These are phyloP conservation scores for Mythimna impura DNA, from an alignment of 2,888 invertebrate species.

Conservation along the genomic window DNA sequence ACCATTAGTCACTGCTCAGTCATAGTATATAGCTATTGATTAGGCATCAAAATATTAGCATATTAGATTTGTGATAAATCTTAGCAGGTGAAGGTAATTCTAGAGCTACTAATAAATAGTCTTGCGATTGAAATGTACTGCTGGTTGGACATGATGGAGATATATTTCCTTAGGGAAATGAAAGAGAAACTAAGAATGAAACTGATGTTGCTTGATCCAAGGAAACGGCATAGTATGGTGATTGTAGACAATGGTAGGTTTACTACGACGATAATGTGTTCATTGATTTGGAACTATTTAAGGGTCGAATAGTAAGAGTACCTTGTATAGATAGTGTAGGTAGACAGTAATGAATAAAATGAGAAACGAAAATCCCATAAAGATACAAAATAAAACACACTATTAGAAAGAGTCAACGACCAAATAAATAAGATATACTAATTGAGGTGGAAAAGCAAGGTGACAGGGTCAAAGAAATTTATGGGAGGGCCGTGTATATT, in stretches of 20 bases:
- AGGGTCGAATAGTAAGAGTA: not conserved
- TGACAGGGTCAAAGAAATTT: slow-evolving; percentile 69
- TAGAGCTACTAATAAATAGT: slow-evolving; percentile 59
- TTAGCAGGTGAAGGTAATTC: slow-evolving; percentile 57
- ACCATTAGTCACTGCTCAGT: slow-evolving; percentile 67
- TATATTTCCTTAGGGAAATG: slow-evolving; percentile 38
- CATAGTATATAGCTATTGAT: slow-evolving; percentile 63
- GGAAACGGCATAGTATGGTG: slow-evolving; percentile 11
- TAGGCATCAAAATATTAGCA: slow-evolving; percentile 67
- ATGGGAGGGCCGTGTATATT: slow-evolving; percentile 62
- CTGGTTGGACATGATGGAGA: slow-evolving; percentile 35
- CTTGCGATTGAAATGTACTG: slow-evolving; percentile 42
- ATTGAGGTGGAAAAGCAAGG: slow-evolving; percentile 64
- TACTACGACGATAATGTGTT: not conserved
- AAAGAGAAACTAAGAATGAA: slow-evolving; percentile 46
- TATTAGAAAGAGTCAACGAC: slow-evolving; percentile 14
- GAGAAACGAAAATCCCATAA: not conserved
- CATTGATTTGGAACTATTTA: too few relatives aligned
- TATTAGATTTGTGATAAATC: slow-evolving; percentile 65
- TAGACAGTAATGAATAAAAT: not conserved
- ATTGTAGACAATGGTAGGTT: slow-evolving; percentile 1
- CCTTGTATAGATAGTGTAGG: not conserved
- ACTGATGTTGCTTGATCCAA: slow-evolving; percentile 21
- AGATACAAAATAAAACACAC: not conserved
- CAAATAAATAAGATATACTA: slow-evolving; percentile 43